phyloP scores from a whole-genome alignment of 2,888 invertebrate genomes.

The Drosophila histrio region DNA sequence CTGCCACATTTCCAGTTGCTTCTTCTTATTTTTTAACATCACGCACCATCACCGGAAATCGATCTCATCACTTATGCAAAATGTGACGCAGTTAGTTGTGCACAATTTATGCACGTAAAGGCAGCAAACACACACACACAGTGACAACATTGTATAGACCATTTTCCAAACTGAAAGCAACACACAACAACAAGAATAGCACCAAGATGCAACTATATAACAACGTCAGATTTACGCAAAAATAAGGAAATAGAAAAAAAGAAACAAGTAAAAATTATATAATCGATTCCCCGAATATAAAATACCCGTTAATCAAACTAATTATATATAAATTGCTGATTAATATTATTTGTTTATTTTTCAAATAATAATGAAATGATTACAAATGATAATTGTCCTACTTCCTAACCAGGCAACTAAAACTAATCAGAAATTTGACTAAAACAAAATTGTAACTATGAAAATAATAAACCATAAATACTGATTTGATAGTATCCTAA shows the following conservation, averaged over 20 bases:
- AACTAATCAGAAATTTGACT: no score
- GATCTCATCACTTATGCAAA: constrained; percentile 80
- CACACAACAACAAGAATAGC: constrained; percentile 1
- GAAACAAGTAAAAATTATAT: no score
- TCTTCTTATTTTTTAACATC: constrained; percentile 42
- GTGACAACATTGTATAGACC: constrained; percentile 35
- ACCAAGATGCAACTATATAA: constrained; percentile 40
- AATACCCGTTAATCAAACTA: no score
- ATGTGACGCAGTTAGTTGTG: constrained; percentile 78
- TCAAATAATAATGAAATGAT: no score
- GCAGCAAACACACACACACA: constrained; percentile 16
- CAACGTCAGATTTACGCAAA: constrained; percentile 44
- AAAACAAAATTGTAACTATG: no score
- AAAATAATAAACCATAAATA: no score
- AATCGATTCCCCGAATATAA: no score
- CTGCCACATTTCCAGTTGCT: constrained; percentile 1
- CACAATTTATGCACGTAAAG: constrained; percentile 64
- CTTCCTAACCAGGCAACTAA: no score
- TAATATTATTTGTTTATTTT: no score
- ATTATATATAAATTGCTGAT: no score
- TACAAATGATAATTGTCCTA: no score
- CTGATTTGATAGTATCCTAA: no score
- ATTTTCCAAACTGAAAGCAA: constrained; percentile 35
- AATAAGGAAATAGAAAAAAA: neutral
- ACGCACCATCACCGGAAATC: constrained; percentile 75